Evolutionary conservation across 1,140 invertebrate species (phyloP).

Genomic region (Hetaerina americana): DNA sequence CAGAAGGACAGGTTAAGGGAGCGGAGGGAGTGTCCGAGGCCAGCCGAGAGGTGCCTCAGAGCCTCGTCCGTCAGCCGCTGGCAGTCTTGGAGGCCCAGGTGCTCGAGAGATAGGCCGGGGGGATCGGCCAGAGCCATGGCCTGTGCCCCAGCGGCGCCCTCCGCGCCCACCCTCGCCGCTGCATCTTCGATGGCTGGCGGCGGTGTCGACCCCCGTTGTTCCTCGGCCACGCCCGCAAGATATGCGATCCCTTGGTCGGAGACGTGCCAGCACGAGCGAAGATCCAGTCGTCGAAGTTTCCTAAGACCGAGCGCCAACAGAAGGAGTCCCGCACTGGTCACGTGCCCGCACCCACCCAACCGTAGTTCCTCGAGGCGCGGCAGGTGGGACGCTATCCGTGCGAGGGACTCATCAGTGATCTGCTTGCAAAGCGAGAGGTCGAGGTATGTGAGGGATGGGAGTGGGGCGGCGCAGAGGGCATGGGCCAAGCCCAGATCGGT

Average conservation of each 20-base stretch:
- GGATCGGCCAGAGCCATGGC: background rate
- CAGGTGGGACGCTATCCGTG: slow-evolving; percentile 69
- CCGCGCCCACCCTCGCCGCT: background rate
- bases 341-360: slow-evolving; percentile 78
- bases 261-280: slow-evolving; percentile 83
- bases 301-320: slow-evolving; percentile 74
- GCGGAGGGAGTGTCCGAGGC: slow-evolving; percentile 56
- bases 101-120: slow-evolving; percentile 48
- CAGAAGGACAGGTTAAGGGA: slow-evolving; percentile 89
- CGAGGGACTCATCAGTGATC: slow-evolving; percentile 73
- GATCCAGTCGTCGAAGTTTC: slow-evolving; percentile 67
- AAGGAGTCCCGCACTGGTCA: slow-evolving; percentile 75
- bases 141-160: background rate
- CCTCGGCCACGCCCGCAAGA: slow-evolving; percentile 56
- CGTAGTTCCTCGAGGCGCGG: slow-evolving; percentile 78
- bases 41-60: slow-evolving; percentile 65
- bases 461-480: slow-evolving; percentile 54
- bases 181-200: background rate
- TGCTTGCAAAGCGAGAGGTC: slow-evolving; percentile 90
- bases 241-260: slow-evolving; percentile 80
- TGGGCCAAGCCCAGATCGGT: slow-evolving; percentile 68
- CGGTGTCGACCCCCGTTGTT: background rate
- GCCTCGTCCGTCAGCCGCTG: slow-evolving; percentile 85
- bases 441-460: slow-evolving; percentile 58
- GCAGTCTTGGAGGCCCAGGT: slow-evolving; percentile 84